Evolutionary conservation across 2,797 vertebrate genomes (phyloP).

Genomic region (Enteromius argenteus): DNA sequence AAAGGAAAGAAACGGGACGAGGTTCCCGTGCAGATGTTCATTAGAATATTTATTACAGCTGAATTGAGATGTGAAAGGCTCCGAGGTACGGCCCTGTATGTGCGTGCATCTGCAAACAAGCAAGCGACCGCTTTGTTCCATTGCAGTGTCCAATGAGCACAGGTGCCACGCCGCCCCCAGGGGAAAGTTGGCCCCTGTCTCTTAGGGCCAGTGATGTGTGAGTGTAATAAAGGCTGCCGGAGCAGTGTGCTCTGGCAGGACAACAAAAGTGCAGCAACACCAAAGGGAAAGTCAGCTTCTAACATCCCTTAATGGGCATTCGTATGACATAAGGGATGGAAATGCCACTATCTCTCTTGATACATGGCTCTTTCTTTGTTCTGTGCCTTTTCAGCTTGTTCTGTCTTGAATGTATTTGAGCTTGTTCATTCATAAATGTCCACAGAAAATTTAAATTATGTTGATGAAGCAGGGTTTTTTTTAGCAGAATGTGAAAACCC

Average conservation of each 20-base stretch:
- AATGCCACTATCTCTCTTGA: constrained; percentile 34
- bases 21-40: constrained; percentile 69
- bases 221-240: constrained; percentile 50
- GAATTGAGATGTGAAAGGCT: constrained; percentile 65
- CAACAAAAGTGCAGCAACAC: constrained; percentile 49
- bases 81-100: constrained; percentile 14
- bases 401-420: neutral
- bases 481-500: neutral
- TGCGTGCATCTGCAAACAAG: constrained; percentile 28
- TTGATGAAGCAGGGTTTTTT: neutral
- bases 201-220: constrained; percentile 48
- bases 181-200: constrained; percentile 54
- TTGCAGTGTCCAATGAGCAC: constrained; percentile 60
- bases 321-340: constrained; percentile 36
- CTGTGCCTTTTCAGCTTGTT: constrained; percentile 35
- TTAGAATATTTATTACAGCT: constrained; percentile 74
- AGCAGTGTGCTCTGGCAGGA: constrained; percentile 34
- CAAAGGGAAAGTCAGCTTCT: constrained; percentile 27
- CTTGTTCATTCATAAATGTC: constrained; percentile 14
- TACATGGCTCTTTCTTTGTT: constrained; percentile 48
- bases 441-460: neutral
- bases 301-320: constrained; percentile 22
- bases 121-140: constrained; percentile 61
- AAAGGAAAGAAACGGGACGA: constrained; percentile 19
- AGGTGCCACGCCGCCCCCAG: constrained; percentile 63